Evolutionary conservation across 2,797 vertebrate species (phyloP).

Genomic region (Brotula barbata): DNA sequence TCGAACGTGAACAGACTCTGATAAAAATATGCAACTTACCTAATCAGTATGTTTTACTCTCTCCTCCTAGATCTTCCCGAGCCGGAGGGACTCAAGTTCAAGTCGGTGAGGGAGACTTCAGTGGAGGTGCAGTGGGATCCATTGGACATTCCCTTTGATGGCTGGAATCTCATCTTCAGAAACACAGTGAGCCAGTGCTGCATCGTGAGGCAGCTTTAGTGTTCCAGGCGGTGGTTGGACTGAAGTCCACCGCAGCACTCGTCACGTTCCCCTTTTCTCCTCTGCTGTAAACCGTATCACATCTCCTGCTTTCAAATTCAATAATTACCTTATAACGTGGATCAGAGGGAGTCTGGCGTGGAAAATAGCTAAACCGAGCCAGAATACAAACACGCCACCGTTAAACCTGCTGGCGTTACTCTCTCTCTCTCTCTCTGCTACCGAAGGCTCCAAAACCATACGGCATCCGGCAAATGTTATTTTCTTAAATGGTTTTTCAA

Average conservation of each 20-base stretch:
- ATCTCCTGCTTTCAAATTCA: conserved; percentile 33
- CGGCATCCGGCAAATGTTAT: conserved; percentile 47
- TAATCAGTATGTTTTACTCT: not conserved
- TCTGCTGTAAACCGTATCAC: conserved; percentile 38
- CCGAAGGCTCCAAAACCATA: no score
- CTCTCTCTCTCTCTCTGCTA: conserved; percentile 51
- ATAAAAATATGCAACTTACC: not conserved
- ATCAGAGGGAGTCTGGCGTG: conserved; percentile 42
- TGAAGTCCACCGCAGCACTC: conserved; percentile 18
- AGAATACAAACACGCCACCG: conserved; percentile 52
- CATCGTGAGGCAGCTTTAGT: conserved; percentile 23
- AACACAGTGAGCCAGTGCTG: conserved; percentile 83
- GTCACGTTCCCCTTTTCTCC: conserved; percentile 47
- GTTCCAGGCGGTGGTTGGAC: conserved; percentile 20
- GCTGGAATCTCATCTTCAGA: conserved; percentile 95
- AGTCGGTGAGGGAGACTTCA: conserved; percentile 91
- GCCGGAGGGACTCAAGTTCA: conserved; percentile 95
- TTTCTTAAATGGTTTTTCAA: conserved; percentile 52
- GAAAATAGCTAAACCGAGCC: conserved; percentile 56
- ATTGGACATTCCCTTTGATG: conserved; percentile 90
- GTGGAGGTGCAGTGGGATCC: conserved; percentile 98
- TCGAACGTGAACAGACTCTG: not conserved
- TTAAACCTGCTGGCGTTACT: conserved; percentile 51
- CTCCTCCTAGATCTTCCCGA: conserved; percentile 88
- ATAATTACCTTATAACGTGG: conserved; percentile 37